Evolutionary conservation across 2,888 invertebrate species (phyloP), one percentile per base, ranked within the genome.

Genomic region (Calliphora vomitoria): DNA sequence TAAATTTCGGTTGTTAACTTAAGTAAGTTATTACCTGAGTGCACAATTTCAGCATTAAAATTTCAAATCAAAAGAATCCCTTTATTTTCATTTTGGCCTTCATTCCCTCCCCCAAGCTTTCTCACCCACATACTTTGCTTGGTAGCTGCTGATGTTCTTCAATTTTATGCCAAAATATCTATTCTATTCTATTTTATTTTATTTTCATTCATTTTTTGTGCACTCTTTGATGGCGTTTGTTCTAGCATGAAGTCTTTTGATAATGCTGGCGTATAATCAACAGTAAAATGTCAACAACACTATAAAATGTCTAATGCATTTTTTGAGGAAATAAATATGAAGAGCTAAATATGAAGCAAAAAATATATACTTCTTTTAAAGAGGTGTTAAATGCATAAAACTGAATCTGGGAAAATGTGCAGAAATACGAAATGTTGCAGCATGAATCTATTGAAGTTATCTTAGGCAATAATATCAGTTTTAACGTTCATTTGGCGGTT

Each of bases 261-360:
- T 82, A 87, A 72, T 74, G 81, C 81, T 87, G 87, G 81, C 81
- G 76, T 74, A 84, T 87, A 87, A 84, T 87, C 84, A 87, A 84
- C 84, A 84, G 87, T 84, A 84, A 84, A 87, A 84, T 87, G 87
- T 87, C 87, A 87, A 87, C 81, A 82, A 79, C 81, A 84, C 81
- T 76, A 79, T 74, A 72, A 84, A 84, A 82, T 60, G 72, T 87
- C 84, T 81, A 82, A 78, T 78, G 81, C 76, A 84, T 66, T 87
- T 84, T 83, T 80, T 53, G 41, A 55, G 38, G 58, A 50, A 76
- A 47, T 44, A 72, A 78, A 82, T 82, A 83, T 69, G 47, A 68
- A 68, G 58, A 82, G 74, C 58, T 74, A 71, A 79, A 74, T 58
- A 72, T 15, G 44, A 64, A 72, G 20, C 8, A 6, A 47, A 18